Percentiles rank a stretch among this genome's conserved stretches.
These are phyloP conservation scores for Lontra canadensis DNA, from an alignment of 2,113 vertebrate genomes.

Conservation along the genomic window DNA sequence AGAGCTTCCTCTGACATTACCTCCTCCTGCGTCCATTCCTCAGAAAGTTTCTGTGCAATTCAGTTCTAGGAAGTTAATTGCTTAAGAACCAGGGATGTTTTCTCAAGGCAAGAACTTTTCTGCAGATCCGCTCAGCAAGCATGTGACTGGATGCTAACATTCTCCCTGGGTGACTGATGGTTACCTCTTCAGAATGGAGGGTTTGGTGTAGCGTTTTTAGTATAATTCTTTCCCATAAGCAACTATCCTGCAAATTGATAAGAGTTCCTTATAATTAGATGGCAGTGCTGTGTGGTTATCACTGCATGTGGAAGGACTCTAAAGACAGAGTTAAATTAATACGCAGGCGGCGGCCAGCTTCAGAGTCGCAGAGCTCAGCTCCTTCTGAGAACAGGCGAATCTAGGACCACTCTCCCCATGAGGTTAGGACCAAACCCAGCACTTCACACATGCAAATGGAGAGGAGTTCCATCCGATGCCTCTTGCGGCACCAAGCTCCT, in stretches of 20 bases:
- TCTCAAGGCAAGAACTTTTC: not conserved
- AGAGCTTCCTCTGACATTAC: not conserved
- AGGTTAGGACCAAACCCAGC: not conserved
- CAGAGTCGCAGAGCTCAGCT: slow-evolving; percentile 49
- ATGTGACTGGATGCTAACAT: not conserved
- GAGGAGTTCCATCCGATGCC: slow-evolving; percentile 41
- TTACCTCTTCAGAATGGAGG: slow-evolving; percentile 39
- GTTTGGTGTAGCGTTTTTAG: slow-evolving; percentile 45
- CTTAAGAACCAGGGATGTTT: not conserved
- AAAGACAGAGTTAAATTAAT: slow-evolving; percentile 77
- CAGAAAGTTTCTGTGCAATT: not conserved
- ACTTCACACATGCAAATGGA: not conserved
- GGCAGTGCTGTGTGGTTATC: slow-evolving; percentile 75
- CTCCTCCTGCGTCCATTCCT: fast-evolving
- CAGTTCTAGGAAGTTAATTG: not conserved
- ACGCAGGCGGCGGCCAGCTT: slow-evolving; percentile 22
- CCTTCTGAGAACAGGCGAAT: slow-evolving; percentile 49
- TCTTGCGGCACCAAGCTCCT: not conserved
- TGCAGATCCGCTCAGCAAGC: not conserved
- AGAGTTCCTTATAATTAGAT: slow-evolving; percentile 79
- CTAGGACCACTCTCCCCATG: not conserved
- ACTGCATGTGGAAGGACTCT: slow-evolving; percentile 74
- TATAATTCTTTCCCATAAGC: slow-evolving; percentile 54
- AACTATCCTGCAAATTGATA: slow-evolving; percentile 79
- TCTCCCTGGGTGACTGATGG: slow-evolving; percentile 15